These are phyloP conservation scores for Ridgeia piscesae DNA, from an alignment of 1,140 invertebrate species.

Conservation along the genomic window DNA sequence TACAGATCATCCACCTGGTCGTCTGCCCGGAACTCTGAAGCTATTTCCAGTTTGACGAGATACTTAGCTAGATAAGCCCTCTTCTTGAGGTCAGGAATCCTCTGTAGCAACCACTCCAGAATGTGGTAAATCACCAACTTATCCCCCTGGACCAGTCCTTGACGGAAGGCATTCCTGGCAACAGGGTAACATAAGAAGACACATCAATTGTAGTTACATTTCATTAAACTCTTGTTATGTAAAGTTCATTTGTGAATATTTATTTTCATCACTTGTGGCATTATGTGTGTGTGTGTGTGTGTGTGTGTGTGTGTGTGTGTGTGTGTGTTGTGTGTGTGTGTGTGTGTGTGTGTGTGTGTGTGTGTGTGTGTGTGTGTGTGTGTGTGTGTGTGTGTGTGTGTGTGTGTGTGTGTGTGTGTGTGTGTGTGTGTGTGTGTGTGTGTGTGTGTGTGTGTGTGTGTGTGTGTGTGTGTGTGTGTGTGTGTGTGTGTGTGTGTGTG, in stretches of 20 bases:
- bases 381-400: no score
- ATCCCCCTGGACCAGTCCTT: constrained; percentile 74
- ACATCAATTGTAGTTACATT: not conserved
- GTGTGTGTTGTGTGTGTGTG: no score
- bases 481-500: no score
- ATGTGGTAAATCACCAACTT: constrained; percentile 75
- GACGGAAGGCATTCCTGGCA: constrained; percentile 60
- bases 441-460: no score
- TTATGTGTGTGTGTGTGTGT: no score
- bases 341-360: no score
- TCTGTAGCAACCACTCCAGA: constrained; percentile 75
- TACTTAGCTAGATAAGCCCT: constrained; percentile 78
- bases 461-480: no score
- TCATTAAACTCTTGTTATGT: not conserved
- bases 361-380: no score
- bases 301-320: no score
- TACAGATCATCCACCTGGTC: constrained; percentile 73
- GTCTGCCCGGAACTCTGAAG: constrained; percentile 78
- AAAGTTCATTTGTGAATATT: not conserved
- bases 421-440: no score
- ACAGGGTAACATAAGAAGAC: not conserved
- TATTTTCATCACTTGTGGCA: no score
- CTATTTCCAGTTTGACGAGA: constrained; percentile 77
- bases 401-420: no score
- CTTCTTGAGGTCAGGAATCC: constrained; percentile 73